Evolutionary conservation across 2,797 vertebrate genomes (phyloP), one percentile per base, ranked within the genome.

Genomic region (Melanotaenia parkinsoni): DNA sequence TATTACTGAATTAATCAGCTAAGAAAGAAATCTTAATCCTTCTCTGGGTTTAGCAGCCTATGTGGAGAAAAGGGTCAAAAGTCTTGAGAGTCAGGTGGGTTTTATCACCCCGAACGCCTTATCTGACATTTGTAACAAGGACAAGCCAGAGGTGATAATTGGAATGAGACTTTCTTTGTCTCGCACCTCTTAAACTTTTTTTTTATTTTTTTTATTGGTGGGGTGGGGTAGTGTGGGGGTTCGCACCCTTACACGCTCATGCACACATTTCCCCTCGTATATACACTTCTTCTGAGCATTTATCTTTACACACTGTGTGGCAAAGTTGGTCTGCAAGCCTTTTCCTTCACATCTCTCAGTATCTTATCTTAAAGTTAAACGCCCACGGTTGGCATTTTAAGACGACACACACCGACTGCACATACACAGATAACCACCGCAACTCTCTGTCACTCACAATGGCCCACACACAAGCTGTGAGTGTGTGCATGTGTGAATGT

Each of bases 341-440:
- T 81, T 61, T 62, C 75, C 72, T 79, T 82, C 76, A 79, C 81
- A 88, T 89, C 78, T 87, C 72, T 85, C 85, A 66, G 80, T 77
- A 88, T 92, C 82, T 89, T 85, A 90, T 91, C 88, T 86, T 61
- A 66, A 68, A 81, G 79, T 72, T 58, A 79, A 82, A 84, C 69
- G 33, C 88, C 88, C 83, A 87, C 84, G 20, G 77, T 76, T 89
- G 85, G 83, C 84, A 89, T 90, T 91, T 91, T 80, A 86, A 79
- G 68, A 85, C 53, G 70, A 87, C 86, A 85, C 86, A 65, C 47
- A 72, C 76, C 30, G 33, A 74, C 80, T 70, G 51, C 50, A 37
- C 76, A 56, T 58, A 72, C 67, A 74, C 82, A 74, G 77, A 88
- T 86, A 88, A 84, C 88, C 50, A 50, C 66, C 58, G 76, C 76